phyloP scores from a whole-genome alignment of 2,797 vertebrate genomes.

The Paedocypris micromegethes region DNA sequence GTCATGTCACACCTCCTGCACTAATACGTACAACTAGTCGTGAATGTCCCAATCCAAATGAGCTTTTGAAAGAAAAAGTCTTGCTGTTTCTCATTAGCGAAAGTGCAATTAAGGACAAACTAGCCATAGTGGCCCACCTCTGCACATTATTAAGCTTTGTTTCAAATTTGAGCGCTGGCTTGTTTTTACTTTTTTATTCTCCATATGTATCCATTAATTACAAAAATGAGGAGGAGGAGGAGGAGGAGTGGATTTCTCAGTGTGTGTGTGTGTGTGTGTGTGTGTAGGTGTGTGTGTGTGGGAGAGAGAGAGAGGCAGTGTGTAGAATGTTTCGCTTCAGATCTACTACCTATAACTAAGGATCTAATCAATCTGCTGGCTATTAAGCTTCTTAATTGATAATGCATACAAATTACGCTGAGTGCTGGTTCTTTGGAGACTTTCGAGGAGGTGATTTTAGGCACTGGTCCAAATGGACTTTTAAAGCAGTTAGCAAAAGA shows the following conservation, averaged over 20 bases:
- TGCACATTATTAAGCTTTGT: constrained; percentile 79
- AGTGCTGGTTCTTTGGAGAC: constrained; percentile 97
- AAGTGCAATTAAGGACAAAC: constrained; percentile 76
- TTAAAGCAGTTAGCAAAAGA: constrained; percentile 95
- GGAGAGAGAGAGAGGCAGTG: constrained; percentile 61
- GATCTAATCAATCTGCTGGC: constrained; percentile 99
- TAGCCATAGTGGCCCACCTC: constrained; percentile 75
- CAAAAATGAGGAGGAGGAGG: constrained; percentile 81
- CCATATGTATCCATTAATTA: constrained; percentile 97
- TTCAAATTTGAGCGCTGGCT: constrained; percentile 77
- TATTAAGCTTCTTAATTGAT: constrained; percentile 99
- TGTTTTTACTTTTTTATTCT: constrained; percentile 83
- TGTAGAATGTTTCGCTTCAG: constrained; percentile 93
- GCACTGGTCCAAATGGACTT: constrained; percentile 99
- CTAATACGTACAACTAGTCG: too few species aligned
- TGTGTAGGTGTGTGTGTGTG: constrained; percentile 41
- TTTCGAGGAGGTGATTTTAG: constrained; percentile 97
- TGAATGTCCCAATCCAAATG: too few species aligned
- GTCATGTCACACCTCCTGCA: too few species aligned
- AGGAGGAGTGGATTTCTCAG: constrained; percentile 70
- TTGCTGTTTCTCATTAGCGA: constrained; percentile 68
- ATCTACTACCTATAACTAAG: constrained; percentile 99
- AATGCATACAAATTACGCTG: constrained; percentile 99
- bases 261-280: constrained; percentile 33
- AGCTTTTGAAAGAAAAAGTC: too few species aligned